A percentile compares a stretch with the other conserved stretches of the same genome.
These are phyloP conservation scores for Nansenia antarctica DNA, from an alignment of 2,113 vertebrate species.

Conservation along the genomic window DNA sequence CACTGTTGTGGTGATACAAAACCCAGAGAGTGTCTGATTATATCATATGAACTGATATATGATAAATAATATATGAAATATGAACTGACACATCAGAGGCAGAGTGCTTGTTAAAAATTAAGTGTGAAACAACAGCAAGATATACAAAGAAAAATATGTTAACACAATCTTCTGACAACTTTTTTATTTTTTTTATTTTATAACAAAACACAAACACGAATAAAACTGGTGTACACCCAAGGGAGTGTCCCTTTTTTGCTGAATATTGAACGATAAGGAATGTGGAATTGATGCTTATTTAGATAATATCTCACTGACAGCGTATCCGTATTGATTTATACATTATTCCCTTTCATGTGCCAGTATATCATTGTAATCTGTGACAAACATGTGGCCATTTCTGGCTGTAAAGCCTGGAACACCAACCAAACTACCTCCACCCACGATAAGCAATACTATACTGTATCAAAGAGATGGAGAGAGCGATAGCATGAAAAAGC, in stretches of 20 bases:
- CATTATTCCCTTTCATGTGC: slow-evolving; percentile 34
- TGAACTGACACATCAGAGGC: slow-evolving; percentile 36
- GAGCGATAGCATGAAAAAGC: background rate
- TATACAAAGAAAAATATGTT: slow-evolving; percentile 8
- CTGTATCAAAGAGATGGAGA: slow-evolving; percentile 10
- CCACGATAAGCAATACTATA: too few species aligned
- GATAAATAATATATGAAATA: too few species aligned
- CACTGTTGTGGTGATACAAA: slow-evolving; percentile 24
- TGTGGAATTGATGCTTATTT: too few species aligned
- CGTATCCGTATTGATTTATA: slow-evolving; percentile 21
- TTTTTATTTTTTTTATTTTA: too few species aligned
- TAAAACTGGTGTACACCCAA: too few species aligned
- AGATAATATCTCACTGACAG: too few species aligned
- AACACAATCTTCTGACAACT: slow-evolving; percentile 10
- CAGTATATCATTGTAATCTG: slow-evolving; percentile 11
- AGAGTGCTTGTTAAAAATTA: background rate
- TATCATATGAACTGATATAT: too few species aligned
- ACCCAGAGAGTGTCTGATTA: background rate
- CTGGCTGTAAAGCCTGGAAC: background rate
- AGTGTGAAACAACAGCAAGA: background rate
- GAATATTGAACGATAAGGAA: too few species aligned
- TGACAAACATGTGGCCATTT: slow-evolving; percentile 13
- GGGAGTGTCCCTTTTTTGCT: too few species aligned
- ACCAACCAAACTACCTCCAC: too few species aligned
- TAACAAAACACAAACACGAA: too few species aligned